Base-by-base conservation (phyloP, 2,888 invertebrate genomes). In the Drosophila helvetica region DNA sequence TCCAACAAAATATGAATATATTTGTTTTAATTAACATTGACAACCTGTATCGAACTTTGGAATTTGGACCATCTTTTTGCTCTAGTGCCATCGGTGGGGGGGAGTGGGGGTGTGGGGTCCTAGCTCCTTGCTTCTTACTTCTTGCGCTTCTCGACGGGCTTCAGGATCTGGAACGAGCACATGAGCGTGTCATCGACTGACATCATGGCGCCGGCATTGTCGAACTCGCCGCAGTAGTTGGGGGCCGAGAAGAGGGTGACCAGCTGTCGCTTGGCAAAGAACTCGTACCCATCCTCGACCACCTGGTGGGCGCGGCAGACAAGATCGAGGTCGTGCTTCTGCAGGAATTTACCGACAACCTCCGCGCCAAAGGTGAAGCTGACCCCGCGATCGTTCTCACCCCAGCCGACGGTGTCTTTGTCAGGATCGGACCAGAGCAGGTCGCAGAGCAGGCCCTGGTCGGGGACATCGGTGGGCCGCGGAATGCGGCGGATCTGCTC, bases 291-390 rank as follows among this genome's bases (percentile, higher is more conserved):
- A 93, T 99, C 98, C 93, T 99, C 98, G 0, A 99, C 98, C 61
- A 99, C 98, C 38, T 85, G 99, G 93, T 99, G 99, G 79, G 99
- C 99, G 90, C 99, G 95, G 93, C 99, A 99, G 92, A 99, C 99
- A 92, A 99, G 95, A 93, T 99, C 99, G 91, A 99, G 96, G 93
- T 99, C 98, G 93, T 99, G 98, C 93, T 98, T 98, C 15, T 75
- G 74, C 38, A 95, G 96, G 93, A 85, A 85, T 43, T 84, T 81
- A n/a, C 73, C 71, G n/a, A 86, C 87, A 6, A 94, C 94, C 94
- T 99, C 98, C 42, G 98, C 97, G 86, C 99, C 99, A 92, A 99
- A 99, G 15, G 99, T 99, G 93, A 98, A 99, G 89, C 98, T 98
- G 77, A 99, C 99, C 48, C 99, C 99, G 88, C 99, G 95, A 92